Evolutionary conservation across 2,888 invertebrate species (phyloP), one percentile per base, ranked within the genome.

Genomic region (Tachina grossa): DNA sequence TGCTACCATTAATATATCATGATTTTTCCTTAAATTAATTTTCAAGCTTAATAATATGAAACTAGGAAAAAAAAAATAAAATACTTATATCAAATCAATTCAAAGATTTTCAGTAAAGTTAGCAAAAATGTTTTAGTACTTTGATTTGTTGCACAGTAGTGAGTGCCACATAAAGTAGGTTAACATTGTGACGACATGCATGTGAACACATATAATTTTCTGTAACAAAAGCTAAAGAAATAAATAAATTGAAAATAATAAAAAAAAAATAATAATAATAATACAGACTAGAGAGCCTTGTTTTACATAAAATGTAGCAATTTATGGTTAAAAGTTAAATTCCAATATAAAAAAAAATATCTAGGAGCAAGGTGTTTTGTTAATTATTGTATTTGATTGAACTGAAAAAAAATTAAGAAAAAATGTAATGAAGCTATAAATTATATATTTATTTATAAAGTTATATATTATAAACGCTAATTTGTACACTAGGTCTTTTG

Each of bases 161-260:
- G 16, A 55, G 66, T 65, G 65, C 31, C 57, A 47, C 45, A 22
- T 41, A 85, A 85, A 85, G 75, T 85, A 71, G 85, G 85, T 85
- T 85, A 85, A 78, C 69, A 63, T 57, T 19, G 81, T 86, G 80
- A 84, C 84, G 68, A 86, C 81, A 86, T 82, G 39, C 41, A 74
- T 79, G 78, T 78, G 81, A 85, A 82, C 85, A 83, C 68, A 80
- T 85, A 82, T 59, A 19, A 63, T 53, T 83, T 81, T 81, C 77
- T 76, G 39, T 14, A 75, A 71, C 57, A 69, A 71, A 47, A 71
- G 59, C 19, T 49, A 59, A 68, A 78, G 11, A 57, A 53, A 61
- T 41, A 83, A 76, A 43, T 8, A 55, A 55, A 63, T 31, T 14
- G 19, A 63, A 45, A 55, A 61, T 63, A 63, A 57, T 19, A 80